A percentile compares a stretch with the other conserved stretches of the same genome.
Evolutionary conservation across 2,797 vertebrate species (phyloP).

Genomic region (Helostoma temminkii): DNA sequence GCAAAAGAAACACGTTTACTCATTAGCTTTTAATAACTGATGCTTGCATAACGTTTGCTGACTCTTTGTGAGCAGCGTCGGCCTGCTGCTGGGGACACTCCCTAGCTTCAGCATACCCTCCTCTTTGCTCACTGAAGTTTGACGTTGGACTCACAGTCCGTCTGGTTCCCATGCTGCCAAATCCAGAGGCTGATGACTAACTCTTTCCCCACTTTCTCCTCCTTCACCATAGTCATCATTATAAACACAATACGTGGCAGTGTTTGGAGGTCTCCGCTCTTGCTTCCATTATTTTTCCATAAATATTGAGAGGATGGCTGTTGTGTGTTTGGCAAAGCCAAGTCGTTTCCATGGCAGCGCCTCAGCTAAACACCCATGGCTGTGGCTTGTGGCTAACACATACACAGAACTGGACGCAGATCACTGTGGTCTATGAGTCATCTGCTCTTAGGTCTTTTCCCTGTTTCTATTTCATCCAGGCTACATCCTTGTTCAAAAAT

Average conservation of each 20-base stretch:
- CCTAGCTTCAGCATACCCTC: slow-evolving; percentile 46
- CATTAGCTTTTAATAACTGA: slow-evolving; percentile 30
- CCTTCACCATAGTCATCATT: slow-evolving; percentile 55
- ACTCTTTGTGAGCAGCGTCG: background rate
- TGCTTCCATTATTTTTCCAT: slow-evolving; percentile 71
- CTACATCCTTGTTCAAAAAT: slow-evolving; percentile 58
- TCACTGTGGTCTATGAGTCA: slow-evolving; percentile 68
- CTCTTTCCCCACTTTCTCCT: slow-evolving; percentile 70
- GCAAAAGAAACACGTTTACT: slow-evolving; percentile 16
- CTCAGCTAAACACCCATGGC: slow-evolving; percentile 54
- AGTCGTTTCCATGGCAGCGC: slow-evolving; percentile 64
- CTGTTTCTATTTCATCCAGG: slow-evolving; percentile 21
- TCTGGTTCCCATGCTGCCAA: slow-evolving; percentile 48
- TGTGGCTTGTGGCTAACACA: slow-evolving; percentile 72
- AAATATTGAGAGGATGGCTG: slow-evolving; percentile 65
- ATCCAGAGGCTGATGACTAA: slow-evolving; percentile 77
- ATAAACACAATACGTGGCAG: slow-evolving; percentile 78
- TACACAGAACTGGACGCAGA: slow-evolving; percentile 34
- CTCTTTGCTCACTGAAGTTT: slow-evolving; percentile 48
- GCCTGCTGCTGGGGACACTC: slow-evolving; percentile 49
- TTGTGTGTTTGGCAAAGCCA: slow-evolving; percentile 66
- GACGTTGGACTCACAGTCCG: slow-evolving; percentile 21
- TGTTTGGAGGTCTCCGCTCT: slow-evolving; percentile 46
- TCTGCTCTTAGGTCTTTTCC: slow-evolving; percentile 62
- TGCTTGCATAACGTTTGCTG: slow-evolving; percentile 18